A percentile compares a stretch with the other conserved stretches of the same genome.
These are phyloP conservation scores for Halcyon leucocephala DNA, from an alignment of 2,797 vertebrate species.

Conservation along the genomic window DNA sequence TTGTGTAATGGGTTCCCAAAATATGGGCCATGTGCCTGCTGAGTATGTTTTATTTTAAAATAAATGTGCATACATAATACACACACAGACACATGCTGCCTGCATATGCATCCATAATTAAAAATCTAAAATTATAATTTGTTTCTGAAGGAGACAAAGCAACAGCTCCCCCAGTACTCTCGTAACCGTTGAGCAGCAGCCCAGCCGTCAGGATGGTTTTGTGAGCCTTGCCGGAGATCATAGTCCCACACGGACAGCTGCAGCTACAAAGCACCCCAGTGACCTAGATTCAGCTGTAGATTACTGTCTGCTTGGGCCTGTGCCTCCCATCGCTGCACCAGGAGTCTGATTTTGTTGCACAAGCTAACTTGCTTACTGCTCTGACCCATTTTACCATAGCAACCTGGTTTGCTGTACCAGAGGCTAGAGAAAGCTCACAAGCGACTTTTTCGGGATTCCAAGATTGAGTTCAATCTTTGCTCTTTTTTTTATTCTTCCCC, in stretches of 20 bases:
- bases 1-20: slow-evolving; percentile 52
- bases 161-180: neutral
- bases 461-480: slow-evolving; percentile 70
- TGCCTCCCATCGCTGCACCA: slow-evolving; percentile 65
- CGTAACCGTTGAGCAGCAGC: slow-evolving; percentile 32
- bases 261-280: slow-evolving; percentile 84
- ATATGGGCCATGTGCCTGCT: slow-evolving; percentile 49
- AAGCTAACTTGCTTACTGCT: slow-evolving; percentile 79
- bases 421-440: slow-evolving; percentile 49
- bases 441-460: slow-evolving; percentile 74
- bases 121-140: slow-evolving; percentile 64
- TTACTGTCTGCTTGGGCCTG: slow-evolving; percentile 79
- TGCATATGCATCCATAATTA: slow-evolving; percentile 45
- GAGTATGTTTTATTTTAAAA: slow-evolving; percentile 65
- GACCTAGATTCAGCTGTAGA: slow-evolving; percentile 89
- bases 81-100: slow-evolving; percentile 47
- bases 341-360: slow-evolving; percentile 78
- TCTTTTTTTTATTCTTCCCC: neutral
- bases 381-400: slow-evolving; percentile 91
- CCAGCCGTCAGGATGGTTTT: slow-evolving; percentile 58
- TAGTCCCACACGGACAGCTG: slow-evolving; percentile 77
- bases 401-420: slow-evolving; percentile 76
- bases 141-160: slow-evolving; percentile 59
- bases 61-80: slow-evolving; percentile 44
- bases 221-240: slow-evolving; percentile 63